Percentiles rank a stretch among this genome's conserved stretches.
These are phyloP conservation scores for Oryzias sinensis DNA, from an alignment of 2,797 vertebrate genomes.

Conservation along the genomic window DNA sequence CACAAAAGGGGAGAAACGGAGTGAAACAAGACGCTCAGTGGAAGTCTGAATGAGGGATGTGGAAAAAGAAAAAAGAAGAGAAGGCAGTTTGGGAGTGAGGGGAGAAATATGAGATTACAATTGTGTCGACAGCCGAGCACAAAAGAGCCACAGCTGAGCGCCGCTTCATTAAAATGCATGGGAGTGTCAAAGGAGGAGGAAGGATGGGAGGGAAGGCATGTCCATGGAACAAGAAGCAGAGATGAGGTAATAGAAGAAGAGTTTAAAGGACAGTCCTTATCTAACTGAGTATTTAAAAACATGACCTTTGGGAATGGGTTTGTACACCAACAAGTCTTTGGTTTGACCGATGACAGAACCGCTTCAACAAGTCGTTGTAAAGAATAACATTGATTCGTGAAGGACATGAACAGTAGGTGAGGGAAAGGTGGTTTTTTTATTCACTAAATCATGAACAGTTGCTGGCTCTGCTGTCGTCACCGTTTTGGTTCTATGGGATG, in stretches of 20 bases:
- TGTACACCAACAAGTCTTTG: too few relatives aligned
- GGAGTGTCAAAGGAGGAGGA: neutral
- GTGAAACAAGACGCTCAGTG: slow-evolving; percentile 7
- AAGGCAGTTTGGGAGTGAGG: slow-evolving; percentile 3
- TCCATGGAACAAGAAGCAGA: neutral
- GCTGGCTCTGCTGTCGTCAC: too few relatives aligned
- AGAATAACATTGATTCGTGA: too few relatives aligned
- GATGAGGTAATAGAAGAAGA: neutral
- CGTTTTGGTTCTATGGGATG: too few relatives aligned
- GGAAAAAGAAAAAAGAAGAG: slow-evolving; percentile 3
- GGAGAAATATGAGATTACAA: slow-evolving; percentile 18
- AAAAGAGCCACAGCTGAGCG: slow-evolving; percentile 4
- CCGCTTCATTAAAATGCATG: slow-evolving; percentile 6
- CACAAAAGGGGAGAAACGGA: slow-evolving; percentile 20
- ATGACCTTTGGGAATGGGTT: too few relatives aligned
- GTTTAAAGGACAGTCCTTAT: neutral
- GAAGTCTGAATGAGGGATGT: slow-evolving; percentile 5
- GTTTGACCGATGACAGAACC: too few relatives aligned
- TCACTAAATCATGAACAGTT: too few relatives aligned
- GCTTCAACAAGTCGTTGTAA: too few relatives aligned
- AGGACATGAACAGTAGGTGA: too few relatives aligned
- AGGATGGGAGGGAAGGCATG: too few relatives aligned
- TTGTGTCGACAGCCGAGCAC: slow-evolving; percentile 3
- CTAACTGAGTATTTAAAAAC: too few relatives aligned
- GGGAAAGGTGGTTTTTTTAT: too few relatives aligned